Evolutionary conservation across 2,113 vertebrate species (phyloP).

Genomic region (Colaptes auratus): DNA sequence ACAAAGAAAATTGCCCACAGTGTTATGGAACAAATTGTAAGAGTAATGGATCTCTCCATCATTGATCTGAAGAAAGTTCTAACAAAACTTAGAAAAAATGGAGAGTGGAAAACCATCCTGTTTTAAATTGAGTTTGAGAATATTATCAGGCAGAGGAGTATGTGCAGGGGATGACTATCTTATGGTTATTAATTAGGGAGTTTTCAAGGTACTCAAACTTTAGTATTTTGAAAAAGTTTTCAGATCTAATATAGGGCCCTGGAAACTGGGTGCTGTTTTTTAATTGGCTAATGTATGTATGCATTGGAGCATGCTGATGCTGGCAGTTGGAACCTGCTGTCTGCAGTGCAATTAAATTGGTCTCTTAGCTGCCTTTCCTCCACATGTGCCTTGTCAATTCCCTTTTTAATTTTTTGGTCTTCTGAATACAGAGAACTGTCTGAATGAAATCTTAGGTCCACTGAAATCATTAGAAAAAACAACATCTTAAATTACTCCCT

Average conservation of each 20-base stretch:
- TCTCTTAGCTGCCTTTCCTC: neutral
- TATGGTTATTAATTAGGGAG: neutral
- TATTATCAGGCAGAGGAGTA: neutral
- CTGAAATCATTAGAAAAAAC: neutral
- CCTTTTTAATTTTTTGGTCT: neutral
- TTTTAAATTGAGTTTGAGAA: neutral
- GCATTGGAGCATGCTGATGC: neutral
- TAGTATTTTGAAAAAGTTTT: neutral
- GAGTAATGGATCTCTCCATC: neutral
- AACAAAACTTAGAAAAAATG: neutral
- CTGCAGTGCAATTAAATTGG: neutral
- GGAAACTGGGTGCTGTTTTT: neutral
- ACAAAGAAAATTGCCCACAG: neutral
- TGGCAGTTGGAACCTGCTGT: neutral
- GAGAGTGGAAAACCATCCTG: neutral
- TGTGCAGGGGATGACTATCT: accelerated
- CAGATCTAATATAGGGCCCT: neutral
- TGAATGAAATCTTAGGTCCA: neutral
- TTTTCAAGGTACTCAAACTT: neutral
- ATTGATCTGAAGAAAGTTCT: neutral
- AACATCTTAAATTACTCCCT: neutral
- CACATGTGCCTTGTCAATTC: neutral
- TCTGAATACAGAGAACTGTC: neutral
- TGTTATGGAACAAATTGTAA: neutral
- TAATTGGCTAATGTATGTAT: neutral